Conservation (phyloP, 2,888 invertebrate genomes). For the Meteorus colon region DNA sequence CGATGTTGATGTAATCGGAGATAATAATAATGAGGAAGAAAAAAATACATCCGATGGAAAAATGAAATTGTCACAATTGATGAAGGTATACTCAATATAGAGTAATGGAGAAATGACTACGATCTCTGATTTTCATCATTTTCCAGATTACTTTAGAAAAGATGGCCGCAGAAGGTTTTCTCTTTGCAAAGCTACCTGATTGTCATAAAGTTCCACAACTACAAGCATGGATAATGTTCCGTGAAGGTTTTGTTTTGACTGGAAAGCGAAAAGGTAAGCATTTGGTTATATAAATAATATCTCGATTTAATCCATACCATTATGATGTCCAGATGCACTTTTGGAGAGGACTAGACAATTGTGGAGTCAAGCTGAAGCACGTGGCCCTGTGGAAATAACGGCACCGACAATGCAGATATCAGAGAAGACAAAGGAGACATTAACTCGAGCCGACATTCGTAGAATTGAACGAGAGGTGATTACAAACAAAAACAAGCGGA, state of each 20-base stretch:
- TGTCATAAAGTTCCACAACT: constrained; percentile 65
- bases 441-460: constrained; percentile 56
- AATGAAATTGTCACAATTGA: constrained; percentile 17
- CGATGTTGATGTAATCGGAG: neutral
- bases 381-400: constrained; percentile 33
- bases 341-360: constrained; percentile 45
- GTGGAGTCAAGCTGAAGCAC: constrained; percentile 52
- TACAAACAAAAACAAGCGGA: neutral
- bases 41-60: neutral
- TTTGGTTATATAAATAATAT: neutral
- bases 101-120: neutral
- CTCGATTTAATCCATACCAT: neutral
- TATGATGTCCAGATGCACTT: constrained; percentile 53
- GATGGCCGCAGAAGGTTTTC: constrained; percentile 63
- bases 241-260: constrained; percentile 58
- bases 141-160: constrained; percentile 60
- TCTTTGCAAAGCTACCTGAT: constrained; percentile 64
- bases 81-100: constrained; percentile 20
- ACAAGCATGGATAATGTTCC: constrained; percentile 64
- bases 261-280: constrained; percentile 46
- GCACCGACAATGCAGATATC: constrained; percentile 51
- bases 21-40: neutral
- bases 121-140: constrained; percentile 3
- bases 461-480: constrained; percentile 57
- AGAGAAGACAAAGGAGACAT: constrained; percentile 41